Evolutionary conservation across 1,140 invertebrate genomes (phyloP), one percentile per base, ranked within the genome.

Genomic region (Diorhabda elongata): DNA sequence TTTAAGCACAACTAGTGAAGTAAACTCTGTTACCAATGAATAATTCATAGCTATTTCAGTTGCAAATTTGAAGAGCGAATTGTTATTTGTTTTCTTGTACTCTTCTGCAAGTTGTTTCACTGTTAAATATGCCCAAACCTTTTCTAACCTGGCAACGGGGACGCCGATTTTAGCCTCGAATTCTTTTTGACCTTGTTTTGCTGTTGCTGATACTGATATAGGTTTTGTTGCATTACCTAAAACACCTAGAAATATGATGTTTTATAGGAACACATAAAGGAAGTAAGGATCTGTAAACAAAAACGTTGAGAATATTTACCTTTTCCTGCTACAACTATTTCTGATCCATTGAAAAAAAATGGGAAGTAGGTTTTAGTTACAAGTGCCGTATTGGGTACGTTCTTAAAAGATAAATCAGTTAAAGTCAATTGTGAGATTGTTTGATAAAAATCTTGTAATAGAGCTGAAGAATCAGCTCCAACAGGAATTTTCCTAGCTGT

Each of bases 401-500:
- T 91, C 9, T 82, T 80, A 74, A 91, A 89, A 2, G 84, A 84
- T 11, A 91, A 84, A 73, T 91, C 84, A 2, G 86, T 80, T 11
- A 91, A 80, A 1, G 91, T 75, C 3, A 90, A 89, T 0, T 87
- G 88, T 3, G 89, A 85, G 59, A 92, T 85, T 80, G 90, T 85
- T 52, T 85, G 81, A 81, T 90, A 92, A 80, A 91, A 91, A 75
- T 87, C 85, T 44, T 85, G 83, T 6, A 91, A 82, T 77, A 91
- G 89, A 44, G 90, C 78, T 58, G 85, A 83, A 3, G 89, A 87
- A 79, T 91, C 89, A 0, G 87, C 82, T 57, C 85, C 89, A 79
- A 89, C 89, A 76, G 91, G 91, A 65, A 92, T 91, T 75, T 87
- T 87, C n/a, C 88, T 81, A 68, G 87, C 86, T 76, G 89, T 87